Percentiles rank a stretch among this genome's conserved stretches.
phyloP scores from a whole-genome alignment of 2,797 vertebrate genomes.

The Notamacropus eugenii region DNA sequence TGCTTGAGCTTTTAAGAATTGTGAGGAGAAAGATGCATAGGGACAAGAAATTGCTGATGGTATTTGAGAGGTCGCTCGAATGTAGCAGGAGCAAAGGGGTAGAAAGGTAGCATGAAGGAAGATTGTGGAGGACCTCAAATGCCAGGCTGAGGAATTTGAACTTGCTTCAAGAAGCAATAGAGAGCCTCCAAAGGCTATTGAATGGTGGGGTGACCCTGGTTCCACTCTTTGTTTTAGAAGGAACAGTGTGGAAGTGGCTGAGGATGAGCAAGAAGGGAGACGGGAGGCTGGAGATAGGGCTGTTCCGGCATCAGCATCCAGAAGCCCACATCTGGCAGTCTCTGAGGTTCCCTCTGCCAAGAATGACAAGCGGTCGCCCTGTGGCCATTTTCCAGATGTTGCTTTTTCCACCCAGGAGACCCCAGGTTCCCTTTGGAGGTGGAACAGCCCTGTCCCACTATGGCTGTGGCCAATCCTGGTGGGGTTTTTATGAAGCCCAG shows the following conservation, averaged over 20 bases:
- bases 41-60: neutral
- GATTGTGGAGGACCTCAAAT: neutral
- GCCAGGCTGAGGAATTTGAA: neutral
- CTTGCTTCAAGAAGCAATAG: neutral
- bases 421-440: constrained; percentile 10
- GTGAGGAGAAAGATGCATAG: neutral
- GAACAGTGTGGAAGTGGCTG: neutral
- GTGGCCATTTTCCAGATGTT: constrained; percentile 27
- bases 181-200: neutral
- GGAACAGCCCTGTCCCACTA: neutral
- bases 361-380: neutral
- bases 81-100: neutral
- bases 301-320: neutral
- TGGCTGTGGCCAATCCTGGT: neutral
- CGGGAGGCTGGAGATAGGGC: neutral
- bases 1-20: neutral
- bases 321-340: neutral
- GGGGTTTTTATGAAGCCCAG: constrained; percentile 12
- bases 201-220: neutral
- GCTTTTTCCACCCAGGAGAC: constrained; percentile 7
- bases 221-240: neutral
- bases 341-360: neutral
- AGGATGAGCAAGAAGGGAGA: neutral
- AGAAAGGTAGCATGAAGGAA: neutral
- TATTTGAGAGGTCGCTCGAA: neutral